Base-by-base conservation (phyloP, 2,888 invertebrate genomes). In the Punctoribates punctum region DNA sequence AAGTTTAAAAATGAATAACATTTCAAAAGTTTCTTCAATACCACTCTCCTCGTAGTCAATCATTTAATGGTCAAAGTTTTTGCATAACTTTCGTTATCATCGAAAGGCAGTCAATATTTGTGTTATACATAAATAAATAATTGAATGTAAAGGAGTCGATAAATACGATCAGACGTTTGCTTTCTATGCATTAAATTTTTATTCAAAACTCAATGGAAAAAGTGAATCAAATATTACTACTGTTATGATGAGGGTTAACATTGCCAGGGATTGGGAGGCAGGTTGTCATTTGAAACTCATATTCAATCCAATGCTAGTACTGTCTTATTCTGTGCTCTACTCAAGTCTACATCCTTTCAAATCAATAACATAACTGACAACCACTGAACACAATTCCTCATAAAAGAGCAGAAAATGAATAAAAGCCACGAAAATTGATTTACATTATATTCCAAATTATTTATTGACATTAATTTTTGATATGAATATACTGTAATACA, bases 281-380 rank as follows among this genome's bases (percentile, higher is more conserved):
- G 67, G 67, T 67, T 67, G 67, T 67, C 67, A 67, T 67, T 65
- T 67, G 67, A 67, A 42, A 34, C 67, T 67, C 20, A 67, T 67
- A 67, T 67, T 42, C 42, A 42, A 42, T 42, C 42, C 42, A 67
- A 42, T 38, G 67, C 34, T 65, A 65, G 29, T 29, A 15, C 11
- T 20, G 34, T 29, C 38, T 67, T 42, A 17, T 67, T 34, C 42
- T 38, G 17, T 23, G 20, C 42, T 11, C 38, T 62, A 13, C 62
- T 25, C 6, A 29, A 4, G 67, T 42, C 67, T 38, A 67, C 29
- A 67, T 67, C 67, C 34, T 67, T 67, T 34, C 34, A 67, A 67
- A 67, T 67, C 67, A 67, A 67, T 67, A 67, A 67, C 34, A 67
- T 15, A 13, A 67, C 38, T 67, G 60, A 27, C 60, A 60, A 67